Evolutionary conservation across 2,113 vertebrate species (phyloP).

Genomic region (Bufo gargarizans): DNA sequence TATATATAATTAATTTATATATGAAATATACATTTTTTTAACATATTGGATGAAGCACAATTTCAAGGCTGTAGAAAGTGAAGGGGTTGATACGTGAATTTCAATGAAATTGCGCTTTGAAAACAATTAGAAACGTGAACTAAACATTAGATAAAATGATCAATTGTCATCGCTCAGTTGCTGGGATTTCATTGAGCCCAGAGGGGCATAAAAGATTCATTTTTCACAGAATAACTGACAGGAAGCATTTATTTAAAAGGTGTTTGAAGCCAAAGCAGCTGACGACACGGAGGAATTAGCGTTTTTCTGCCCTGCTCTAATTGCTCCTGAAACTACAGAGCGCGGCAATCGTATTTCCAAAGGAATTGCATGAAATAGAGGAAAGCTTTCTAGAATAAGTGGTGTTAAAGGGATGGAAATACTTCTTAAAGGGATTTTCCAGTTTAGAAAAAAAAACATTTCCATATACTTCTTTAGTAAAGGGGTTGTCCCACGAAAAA

Average conservation of each 20-base stretch:
- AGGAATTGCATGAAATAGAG: constrained; percentile 10
- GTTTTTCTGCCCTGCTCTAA: constrained; percentile 30
- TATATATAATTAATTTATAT: not conserved
- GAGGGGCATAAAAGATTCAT: constrained; percentile 34
- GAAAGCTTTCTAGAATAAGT: not conserved
- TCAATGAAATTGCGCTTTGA: not conserved
- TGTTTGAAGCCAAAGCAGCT: constrained; percentile 28
- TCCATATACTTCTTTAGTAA: too few relatives aligned
- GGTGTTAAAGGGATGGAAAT: not conserved
- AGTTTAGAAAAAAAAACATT: not conserved
- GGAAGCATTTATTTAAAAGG: constrained; percentile 45
- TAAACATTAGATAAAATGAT: constrained; percentile 40
- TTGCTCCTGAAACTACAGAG: constrained; percentile 14
- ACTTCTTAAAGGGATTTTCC: not conserved
- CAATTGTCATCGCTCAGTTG: constrained; percentile 18
- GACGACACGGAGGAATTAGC: constrained; percentile 36
- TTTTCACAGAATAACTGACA: constrained; percentile 42
- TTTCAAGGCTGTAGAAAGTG: too few relatives aligned
- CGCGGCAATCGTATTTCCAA: not conserved
- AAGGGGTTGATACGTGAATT: not conserved
- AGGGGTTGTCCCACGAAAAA: too few relatives aligned
- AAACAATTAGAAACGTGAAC: constrained; percentile 41
- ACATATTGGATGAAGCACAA: not conserved
- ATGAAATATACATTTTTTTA: not conserved
- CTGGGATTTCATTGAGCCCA: constrained; percentile 32